Evolutionary conservation across 1,140 invertebrate genomes (phyloP), one percentile per base, ranked within the genome.

Genomic region (Drosophila parvula): DNA sequence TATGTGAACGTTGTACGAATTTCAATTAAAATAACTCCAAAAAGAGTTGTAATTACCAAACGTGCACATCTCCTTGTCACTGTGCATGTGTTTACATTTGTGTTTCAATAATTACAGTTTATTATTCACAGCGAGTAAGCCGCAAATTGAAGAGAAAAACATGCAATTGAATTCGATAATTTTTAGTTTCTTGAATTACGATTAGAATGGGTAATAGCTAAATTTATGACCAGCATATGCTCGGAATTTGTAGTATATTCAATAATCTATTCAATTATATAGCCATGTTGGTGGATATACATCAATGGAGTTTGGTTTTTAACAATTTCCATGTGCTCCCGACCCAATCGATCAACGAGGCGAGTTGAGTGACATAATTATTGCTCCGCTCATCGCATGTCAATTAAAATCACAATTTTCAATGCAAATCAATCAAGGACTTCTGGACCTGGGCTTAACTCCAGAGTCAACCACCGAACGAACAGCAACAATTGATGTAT

Each of bases 391-490:
- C 62, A 55, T 58, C 62, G 43, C 51, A 82, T 82, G 75, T 86
- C 79, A 88, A 82, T 88, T 88, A 65, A 69, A 77, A 70, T 88
- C 74, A 70, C 68, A 47, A 89, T 77, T 79, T 63, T 74, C 68
- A 56, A 88, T 91, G 86, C 78, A 89, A 91, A 91, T 91, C 90
- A 91, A 91, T 91, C 90, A 91, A 74, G 73, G 62, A 50, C 51
- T 59, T 48, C 58, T 83, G 70, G 60, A 73, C 63, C 47, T 48
- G 40, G 43, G 41, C 62, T 34, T 22, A 41, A 18, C 43, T 57
- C 53, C 47, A 32, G 40, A 70, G 68, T 70, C 50, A 71, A 58
- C 74, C 53, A 50, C 55, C 55, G 27, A 73, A 45, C 32, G 32
- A 73, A 45, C 32, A 81, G 50, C 63, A 74, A 61, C 63, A 74